These are phyloP conservation scores for Gambusia holbrooki DNA, from an alignment of 2,113 vertebrate genomes.

Conservation along the genomic window DNA sequence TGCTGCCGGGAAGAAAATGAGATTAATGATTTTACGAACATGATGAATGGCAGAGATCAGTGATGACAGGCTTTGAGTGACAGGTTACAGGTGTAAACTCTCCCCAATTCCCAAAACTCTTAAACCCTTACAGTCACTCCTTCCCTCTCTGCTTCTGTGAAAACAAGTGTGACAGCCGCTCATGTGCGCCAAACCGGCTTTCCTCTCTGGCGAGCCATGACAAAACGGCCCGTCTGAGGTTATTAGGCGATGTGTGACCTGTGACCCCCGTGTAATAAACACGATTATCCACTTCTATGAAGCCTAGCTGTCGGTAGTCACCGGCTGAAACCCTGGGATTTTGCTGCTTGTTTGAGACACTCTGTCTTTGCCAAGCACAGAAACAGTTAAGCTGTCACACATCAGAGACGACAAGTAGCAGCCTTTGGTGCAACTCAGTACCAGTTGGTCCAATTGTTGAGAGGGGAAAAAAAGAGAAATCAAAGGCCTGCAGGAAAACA, in stretches of 20 bases:
- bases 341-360: constrained; percentile 75
- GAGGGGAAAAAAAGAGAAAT: constrained; percentile 59
- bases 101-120: constrained; percentile 52
- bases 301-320: constrained; percentile 68
- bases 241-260: constrained; percentile 72
- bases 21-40: constrained; percentile 80
- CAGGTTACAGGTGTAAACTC: constrained; percentile 79
- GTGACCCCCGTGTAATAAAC: constrained; percentile 77
- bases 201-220: constrained; percentile 55
- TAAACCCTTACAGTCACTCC: constrained; percentile 33
- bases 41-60: constrained; percentile 79
- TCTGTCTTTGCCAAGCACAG: constrained; percentile 57
- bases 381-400: constrained; percentile 81
- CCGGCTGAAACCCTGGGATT: constrained; percentile 70
- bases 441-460: constrained; percentile 74
- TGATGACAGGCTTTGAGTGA: constrained; percentile 81
- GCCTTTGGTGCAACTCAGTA: constrained; percentile 57
- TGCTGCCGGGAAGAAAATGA: constrained; percentile 65
- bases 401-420: constrained; percentile 73
- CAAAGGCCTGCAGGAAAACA: constrained; percentile 73
- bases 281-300: constrained; percentile 68
- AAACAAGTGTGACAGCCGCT: constrained; percentile 61
- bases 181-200: constrained; percentile 34
- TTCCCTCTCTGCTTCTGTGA: constrained; percentile 31
- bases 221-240: constrained; percentile 50